These are phyloP conservation scores for Luscinia luscinia DNA, from an alignment of 2,797 vertebrate species.

Conservation along the genomic window DNA sequence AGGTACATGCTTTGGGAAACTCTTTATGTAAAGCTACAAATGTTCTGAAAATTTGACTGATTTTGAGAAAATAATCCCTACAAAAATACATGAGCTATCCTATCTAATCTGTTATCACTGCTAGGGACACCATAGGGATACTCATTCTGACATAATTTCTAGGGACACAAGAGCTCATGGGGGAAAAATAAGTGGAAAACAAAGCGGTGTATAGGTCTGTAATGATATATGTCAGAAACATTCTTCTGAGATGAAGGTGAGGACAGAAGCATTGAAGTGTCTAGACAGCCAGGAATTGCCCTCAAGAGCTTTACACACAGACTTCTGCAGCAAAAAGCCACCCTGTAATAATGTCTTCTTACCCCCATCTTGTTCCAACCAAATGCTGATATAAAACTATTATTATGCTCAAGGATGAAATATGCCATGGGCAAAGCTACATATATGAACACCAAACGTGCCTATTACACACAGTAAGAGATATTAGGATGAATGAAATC, in stretches of 20 bases:
- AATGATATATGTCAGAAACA: background rate
- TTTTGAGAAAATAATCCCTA: background rate
- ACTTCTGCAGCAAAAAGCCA: background rate
- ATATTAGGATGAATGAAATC: background rate
- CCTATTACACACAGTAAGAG: background rate
- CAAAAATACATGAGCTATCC: background rate
- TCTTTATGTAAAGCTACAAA: background rate
- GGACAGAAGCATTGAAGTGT: background rate
- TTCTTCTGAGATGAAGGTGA: background rate
- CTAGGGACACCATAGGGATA: background rate
- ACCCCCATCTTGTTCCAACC: background rate
- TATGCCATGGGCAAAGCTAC: background rate
- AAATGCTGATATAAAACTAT: background rate
- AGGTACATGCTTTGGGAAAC: background rate
- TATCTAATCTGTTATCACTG: background rate
- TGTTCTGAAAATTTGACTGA: background rate
- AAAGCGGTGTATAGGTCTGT: background rate
- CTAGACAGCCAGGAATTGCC: background rate
- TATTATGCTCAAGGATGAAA: background rate
- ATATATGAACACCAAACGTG: background rate
- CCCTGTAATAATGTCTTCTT: background rate
- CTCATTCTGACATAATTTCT: background rate
- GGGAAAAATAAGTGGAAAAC: background rate
- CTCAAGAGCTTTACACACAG: background rate
- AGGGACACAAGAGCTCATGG: background rate